Conservation (phyloP, 1,140 invertebrate genomes). For the Acromyrmex charruanus region DNA sequence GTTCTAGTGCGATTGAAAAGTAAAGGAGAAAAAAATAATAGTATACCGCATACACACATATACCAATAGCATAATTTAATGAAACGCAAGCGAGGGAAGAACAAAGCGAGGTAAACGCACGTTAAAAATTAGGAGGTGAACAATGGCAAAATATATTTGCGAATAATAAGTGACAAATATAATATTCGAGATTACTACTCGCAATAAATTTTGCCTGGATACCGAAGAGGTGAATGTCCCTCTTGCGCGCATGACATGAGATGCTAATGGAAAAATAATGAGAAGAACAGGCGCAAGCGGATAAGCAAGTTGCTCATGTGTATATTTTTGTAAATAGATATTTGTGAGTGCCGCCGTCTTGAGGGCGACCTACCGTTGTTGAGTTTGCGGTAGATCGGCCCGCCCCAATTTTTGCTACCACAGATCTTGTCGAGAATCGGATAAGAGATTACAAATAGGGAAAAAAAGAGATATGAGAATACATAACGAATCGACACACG, state of each 20-base stretch:
- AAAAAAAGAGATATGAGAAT: slow-evolving; percentile 50
- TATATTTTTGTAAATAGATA: slow-evolving; percentile 87
- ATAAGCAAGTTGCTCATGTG: slow-evolving; percentile 85
- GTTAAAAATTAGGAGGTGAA: background rate
- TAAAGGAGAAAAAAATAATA: slow-evolving; percentile 68
- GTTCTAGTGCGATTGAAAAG: slow-evolving; percentile 80
- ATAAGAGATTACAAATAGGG: slow-evolving; percentile 50
- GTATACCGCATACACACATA: slow-evolving; percentile 73
- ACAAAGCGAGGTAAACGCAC: background rate
- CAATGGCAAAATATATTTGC: background rate
- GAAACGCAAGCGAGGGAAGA: slow-evolving; percentile 13
- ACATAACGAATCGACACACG: slow-evolving; percentile 27
- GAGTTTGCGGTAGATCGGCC: slow-evolving; percentile 73
- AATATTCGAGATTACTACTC: background rate
- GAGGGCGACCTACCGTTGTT: slow-evolving; percentile 75
- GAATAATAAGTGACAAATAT: background rate
- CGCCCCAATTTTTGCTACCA: slow-evolving; percentile 84
- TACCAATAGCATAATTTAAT: slow-evolving; percentile 75
- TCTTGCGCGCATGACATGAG: slow-evolving; percentile 12
- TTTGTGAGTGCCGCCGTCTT: slow-evolving; percentile 85
- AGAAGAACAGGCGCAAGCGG: slow-evolving; percentile 67
- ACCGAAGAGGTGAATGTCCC: background rate
- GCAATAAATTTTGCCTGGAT: background rate
- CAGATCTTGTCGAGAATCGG: slow-evolving; percentile 81
- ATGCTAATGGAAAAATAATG: slow-evolving; percentile 6